Evolutionary conservation across 2,113 vertebrate species (phyloP).

Genomic region (Athene cunicularia): DNA sequence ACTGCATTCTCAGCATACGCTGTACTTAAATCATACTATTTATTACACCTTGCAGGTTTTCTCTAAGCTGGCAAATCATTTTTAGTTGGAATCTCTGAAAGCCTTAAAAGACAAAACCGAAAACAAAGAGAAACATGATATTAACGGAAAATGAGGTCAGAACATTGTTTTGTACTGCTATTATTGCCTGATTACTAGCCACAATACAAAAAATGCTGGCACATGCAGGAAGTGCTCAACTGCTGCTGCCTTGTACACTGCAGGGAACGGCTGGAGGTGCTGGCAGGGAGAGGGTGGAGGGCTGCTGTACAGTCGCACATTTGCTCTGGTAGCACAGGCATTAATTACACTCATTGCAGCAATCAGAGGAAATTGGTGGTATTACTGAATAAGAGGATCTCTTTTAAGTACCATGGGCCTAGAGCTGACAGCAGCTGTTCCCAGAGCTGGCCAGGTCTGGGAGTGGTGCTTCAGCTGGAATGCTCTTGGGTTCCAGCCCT

Average conservation of each 20-base stretch:
- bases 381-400: not conserved
- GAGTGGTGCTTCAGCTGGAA: not conserved
- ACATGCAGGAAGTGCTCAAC: not conserved
- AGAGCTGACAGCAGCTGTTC: not conserved
- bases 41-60: not conserved
- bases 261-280: not conserved
- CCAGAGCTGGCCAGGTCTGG: not conserved
- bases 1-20: not conserved
- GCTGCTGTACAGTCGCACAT: not conserved
- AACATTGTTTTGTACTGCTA: not conserved
- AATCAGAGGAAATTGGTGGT: not conserved
- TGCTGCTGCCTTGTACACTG: accelerated
- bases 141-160: not conserved
- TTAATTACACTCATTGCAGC: slow-evolving; percentile 11
- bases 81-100: not conserved
- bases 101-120: not conserved
- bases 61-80: not conserved
- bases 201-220: not conserved
- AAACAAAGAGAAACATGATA: not conserved
- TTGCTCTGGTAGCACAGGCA: not conserved
- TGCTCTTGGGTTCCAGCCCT: not conserved
- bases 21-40: not conserved
- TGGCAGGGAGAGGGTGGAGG: not conserved
- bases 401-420: not conserved
- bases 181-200: not conserved